A percentile compares a stretch with the other conserved stretches of the same genome.
Conservation (phyloP, 1,140 invertebrate genomes). For the Drosophila ercepeae region DNA sequence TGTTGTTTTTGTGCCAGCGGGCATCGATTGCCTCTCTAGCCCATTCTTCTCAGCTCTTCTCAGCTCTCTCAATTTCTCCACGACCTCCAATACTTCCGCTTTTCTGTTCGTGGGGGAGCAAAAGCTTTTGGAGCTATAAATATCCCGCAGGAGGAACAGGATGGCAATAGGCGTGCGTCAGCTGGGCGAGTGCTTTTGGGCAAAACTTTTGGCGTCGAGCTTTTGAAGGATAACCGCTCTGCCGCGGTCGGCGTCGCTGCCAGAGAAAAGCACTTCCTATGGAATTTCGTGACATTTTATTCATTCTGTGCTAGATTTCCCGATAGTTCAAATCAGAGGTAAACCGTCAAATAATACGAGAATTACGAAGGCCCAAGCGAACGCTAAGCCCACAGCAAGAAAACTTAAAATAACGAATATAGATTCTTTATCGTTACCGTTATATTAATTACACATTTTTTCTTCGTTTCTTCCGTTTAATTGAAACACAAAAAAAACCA, state of each 20-base stretch:
- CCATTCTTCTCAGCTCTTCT: not conserved
- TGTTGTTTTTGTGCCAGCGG: slow-evolving; percentile 2
- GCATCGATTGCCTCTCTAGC: not conserved
- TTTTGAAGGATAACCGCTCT: slow-evolving; percentile 53
- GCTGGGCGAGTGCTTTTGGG: slow-evolving; percentile 13
- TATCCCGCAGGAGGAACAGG: slow-evolving; percentile 15
- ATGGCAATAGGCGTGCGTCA: slow-evolving; percentile 11
- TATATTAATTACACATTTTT: not conserved
- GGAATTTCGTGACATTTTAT: slow-evolving; percentile 61
- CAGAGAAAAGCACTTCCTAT: slow-evolving; percentile 68
- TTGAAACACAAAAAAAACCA: not conserved
- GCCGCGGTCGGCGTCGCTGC: slow-evolving; percentile 28
- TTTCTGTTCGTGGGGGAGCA: not conserved
- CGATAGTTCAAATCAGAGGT: slow-evolving; percentile 82
- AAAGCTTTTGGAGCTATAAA: not conserved
- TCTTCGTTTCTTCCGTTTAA: not conserved
- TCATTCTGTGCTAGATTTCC: slow-evolving; percentile 83
- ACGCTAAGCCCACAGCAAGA: slow-evolving; percentile 1
- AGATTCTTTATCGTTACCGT: not conserved
- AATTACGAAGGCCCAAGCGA: not conserved
- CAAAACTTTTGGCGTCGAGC: slow-evolving; percentile 20
- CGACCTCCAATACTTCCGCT: not conserved
- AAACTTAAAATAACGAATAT: slow-evolving; percentile 5
- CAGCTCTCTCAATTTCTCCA: not conserved
- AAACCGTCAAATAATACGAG: slow-evolving; percentile 45